Percentiles rank a stretch among this genome's conserved stretches.
These are phyloP conservation scores for Alviniconcha marisindica DNA, from an alignment of 1,140 invertebrate species.

Conservation along the genomic window DNA sequence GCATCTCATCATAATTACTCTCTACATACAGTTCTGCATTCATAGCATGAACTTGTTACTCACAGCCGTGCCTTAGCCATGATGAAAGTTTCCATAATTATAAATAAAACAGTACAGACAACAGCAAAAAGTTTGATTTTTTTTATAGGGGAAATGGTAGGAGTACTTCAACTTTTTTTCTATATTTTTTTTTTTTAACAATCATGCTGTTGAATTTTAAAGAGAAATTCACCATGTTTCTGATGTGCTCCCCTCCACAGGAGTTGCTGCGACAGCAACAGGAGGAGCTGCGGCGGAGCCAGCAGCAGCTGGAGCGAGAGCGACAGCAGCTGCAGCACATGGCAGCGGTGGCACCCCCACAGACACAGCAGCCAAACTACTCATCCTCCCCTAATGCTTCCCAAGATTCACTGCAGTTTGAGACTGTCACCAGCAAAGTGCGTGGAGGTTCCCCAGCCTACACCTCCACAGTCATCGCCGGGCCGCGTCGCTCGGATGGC, in stretches of 20 bases:
- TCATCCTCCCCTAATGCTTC: background rate
- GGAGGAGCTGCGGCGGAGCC: conserved; percentile 45
- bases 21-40: too few species aligned
- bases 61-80: too few species aligned
- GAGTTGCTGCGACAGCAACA: conserved; percentile 51
- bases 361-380: conserved; percentile 9
- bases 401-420: background rate
- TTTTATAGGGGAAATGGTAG: background rate
- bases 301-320: conserved; percentile 47
- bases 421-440: conserved; percentile 30
- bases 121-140: background rate
- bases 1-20: too few species aligned
- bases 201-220: too few species aligned
- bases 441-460: conserved; percentile 26
- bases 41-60: too few species aligned
- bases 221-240: background rate
- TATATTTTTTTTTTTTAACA: background rate
- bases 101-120: background rate
- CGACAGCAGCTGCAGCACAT: conserved; percentile 36
- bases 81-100: too few species aligned
- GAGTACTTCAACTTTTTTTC: background rate
- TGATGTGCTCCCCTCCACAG: conserved; percentile 17
- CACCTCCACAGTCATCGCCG: conserved; percentile 14
- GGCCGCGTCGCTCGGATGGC: background rate
- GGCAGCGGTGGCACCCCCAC: conserved; percentile 12